Evolutionary conservation across 2,797 vertebrate genomes (phyloP).

Genomic region (Neosilurus hyrtlii): DNA sequence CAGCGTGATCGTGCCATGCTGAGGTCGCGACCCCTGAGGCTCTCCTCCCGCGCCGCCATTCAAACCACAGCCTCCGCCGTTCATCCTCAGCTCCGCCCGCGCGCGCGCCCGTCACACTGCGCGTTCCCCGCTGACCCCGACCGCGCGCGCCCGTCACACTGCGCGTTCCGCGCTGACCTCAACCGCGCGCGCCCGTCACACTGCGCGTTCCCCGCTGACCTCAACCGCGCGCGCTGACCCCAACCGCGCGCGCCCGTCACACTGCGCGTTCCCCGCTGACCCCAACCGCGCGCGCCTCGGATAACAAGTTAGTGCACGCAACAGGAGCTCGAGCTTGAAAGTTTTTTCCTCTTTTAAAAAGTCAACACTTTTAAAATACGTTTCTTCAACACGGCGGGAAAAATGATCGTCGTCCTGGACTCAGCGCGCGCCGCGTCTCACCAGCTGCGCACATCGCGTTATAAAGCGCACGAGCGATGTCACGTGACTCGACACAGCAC

Average conservation of each 20-base stretch:
- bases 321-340: background rate
- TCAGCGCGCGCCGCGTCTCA: background rate
- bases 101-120: too few relatives aligned
- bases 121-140: too few relatives aligned
- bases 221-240: too few relatives aligned
- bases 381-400: background rate
- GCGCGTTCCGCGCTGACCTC: too few relatives aligned
- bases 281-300: too few relatives aligned
- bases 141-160: too few relatives aligned
- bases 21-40: slow-evolving; percentile 10
- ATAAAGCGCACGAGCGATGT: background rate
- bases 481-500: background rate
- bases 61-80: slow-evolving; percentile 77
- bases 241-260: too few relatives aligned
- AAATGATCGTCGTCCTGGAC: background rate
- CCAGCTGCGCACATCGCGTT: background rate
- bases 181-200: too few relatives aligned
- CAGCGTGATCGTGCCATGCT: slow-evolving; percentile 76
- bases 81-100: slow-evolving; percentile 62
- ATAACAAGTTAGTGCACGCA: too few relatives aligned
- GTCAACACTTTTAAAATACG: background rate
- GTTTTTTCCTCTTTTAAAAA: background rate
- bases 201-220: too few relatives aligned
- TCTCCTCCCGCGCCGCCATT: slow-evolving; percentile 51
- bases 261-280: too few relatives aligned